Evolutionary conservation across 2,797 vertebrate species (phyloP).

Genomic region (Dryobates pubescens): DNA sequence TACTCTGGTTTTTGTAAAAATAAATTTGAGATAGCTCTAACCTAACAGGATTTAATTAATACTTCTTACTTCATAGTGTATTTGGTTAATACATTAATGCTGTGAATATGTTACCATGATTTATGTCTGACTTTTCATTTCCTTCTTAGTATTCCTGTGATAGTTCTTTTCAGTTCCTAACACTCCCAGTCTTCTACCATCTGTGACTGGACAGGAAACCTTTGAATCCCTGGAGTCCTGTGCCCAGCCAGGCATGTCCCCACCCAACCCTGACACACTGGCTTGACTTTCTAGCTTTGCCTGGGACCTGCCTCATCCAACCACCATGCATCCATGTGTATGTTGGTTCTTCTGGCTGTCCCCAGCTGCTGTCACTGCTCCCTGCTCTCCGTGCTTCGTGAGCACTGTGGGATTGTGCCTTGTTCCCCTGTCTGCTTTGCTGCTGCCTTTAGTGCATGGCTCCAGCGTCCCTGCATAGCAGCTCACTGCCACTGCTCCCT

Average conservation of each 20-base stretch:
- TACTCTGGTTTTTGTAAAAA: not conserved
- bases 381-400: not conserved
- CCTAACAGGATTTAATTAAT: conserved; percentile 2
- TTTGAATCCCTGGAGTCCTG: not conserved
- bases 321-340: fast-evolving
- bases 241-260: fast-evolving
- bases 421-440: too few species aligned
- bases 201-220: not conserved
- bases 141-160: not conserved
- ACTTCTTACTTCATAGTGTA: not conserved
- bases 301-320: not conserved
- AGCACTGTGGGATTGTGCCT: not conserved
- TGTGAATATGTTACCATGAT: not conserved
- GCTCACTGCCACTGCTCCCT: not conserved
- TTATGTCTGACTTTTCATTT: not conserved
- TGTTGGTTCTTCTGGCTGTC: not conserved
- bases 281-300: not conserved
- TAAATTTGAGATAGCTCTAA: not conserved
- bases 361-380: not conserved
- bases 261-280: too few species aligned
- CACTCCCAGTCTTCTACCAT: not conserved
- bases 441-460: fast-evolving
- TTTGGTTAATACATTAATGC: not conserved
- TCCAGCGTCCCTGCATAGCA: not conserved
- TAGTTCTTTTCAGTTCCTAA: not conserved